Evolutionary conservation across 1,140 invertebrate genomes (phyloP).

Genomic region (Cotesia glomerata): DNA sequence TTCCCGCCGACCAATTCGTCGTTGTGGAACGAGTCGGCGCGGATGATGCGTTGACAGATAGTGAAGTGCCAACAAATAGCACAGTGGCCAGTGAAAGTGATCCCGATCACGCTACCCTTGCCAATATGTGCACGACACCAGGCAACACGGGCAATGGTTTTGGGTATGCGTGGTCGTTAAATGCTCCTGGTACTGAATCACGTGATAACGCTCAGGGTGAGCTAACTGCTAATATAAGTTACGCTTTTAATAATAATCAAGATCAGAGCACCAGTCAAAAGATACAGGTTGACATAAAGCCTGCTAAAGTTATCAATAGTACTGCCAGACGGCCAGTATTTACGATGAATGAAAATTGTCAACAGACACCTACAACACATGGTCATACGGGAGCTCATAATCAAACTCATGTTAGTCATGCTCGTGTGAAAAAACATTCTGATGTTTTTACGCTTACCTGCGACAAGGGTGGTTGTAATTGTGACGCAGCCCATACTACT

Average conservation of each 20-base stretch:
- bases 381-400: slow-evolving; percentile 50
- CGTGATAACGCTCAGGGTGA: slow-evolving; percentile 55
- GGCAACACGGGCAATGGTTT: slow-evolving; percentile 60
- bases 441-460: slow-evolving; percentile 58
- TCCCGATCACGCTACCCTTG: slow-evolving; percentile 50
- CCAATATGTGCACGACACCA: slow-evolving; percentile 62
- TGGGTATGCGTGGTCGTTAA: slow-evolving; percentile 61
- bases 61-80: slow-evolving; percentile 44
- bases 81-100: slow-evolving; percentile 30
- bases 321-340: slow-evolving; percentile 55
- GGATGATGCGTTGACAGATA: slow-evolving; percentile 56
- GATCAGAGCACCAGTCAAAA: slow-evolving; percentile 61
- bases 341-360: slow-evolving; percentile 58
- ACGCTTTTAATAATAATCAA: slow-evolving; percentile 61
- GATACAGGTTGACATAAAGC: slow-evolving; percentile 60
- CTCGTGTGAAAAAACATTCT: slow-evolving; percentile 57
- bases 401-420: slow-evolving; percentile 57
- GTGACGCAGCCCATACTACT: slow-evolving; percentile 55
- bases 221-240: slow-evolving; percentile 56
- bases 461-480: slow-evolving; percentile 59
- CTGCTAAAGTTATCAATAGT: slow-evolving; percentile 50
- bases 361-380: slow-evolving; percentile 57
- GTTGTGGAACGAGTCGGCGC: slow-evolving; percentile 57
- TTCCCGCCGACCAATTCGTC: slow-evolving; percentile 60
- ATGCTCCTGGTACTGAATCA: slow-evolving; percentile 54